Base-by-base conservation (phyloP, 92 coral and sea anemone genomes). In the Phymanthus crucifer region DNA sequence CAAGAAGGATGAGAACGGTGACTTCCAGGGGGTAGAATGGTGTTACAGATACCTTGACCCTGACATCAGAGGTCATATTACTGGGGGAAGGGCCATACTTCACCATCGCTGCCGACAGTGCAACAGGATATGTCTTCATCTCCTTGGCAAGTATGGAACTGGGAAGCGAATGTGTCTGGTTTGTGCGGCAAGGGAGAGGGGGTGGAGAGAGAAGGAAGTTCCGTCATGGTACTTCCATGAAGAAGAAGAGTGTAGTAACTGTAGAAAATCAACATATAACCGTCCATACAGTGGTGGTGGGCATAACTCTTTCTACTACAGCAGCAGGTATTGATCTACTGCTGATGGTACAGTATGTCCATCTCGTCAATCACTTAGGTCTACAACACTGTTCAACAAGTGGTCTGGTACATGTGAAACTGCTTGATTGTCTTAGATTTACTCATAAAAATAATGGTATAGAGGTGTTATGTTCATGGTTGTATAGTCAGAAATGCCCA, bases 61-160 rank as follows among this genome's bases (percentile, higher is more conserved):
- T 19, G 40, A 13, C 7, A 40, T 24, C 17, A 71, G 29, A 40
- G 50, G 52, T 0, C 75, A 45, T 18, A 45, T 40, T 18, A 36
- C 50, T 29, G 75, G 75, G 40, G 75, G 75, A 2, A 71, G 52
- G 11, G 75, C 75, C 23, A 40, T 19, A 10, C 75, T 71, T 4
- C 75, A 71, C 48, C 75, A 71, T 29, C 24, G 17, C 13, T 71
- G 75, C 48, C 7, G 75, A 71, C 33, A 24, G 46, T 71, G 75
- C 36, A 71, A 45, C 7, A 35, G 75, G 5, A 23, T 38, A 24
- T 71, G 75, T 38, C 48, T 71, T 24, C 75, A 71, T 40, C 52
- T 71, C 2, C 52, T 36, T 36, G 75, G 75, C 6, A 71, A 2
- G 13, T 71, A 71, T 38, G 57, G 57, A 27, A 38, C 75, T 0